Evolutionary conservation across 2,888 invertebrate species (phyloP), one percentile per base, ranked within the genome.

Genomic region (Abrostola tripartita): DNA sequence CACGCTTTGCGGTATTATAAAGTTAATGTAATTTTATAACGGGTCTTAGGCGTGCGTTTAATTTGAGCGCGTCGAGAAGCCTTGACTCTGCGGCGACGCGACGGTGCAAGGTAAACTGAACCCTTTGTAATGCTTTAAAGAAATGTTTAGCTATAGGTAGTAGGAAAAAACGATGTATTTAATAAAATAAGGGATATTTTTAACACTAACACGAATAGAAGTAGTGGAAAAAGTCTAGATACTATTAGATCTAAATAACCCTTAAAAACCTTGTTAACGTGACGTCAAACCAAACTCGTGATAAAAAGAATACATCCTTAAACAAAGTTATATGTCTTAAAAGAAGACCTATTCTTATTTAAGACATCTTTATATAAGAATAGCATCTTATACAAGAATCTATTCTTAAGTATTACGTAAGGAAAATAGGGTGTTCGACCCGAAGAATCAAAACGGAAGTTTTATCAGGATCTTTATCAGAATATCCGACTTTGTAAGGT

Each of bases 1-100:
- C 85, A 65, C 85, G 81, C 81, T 86, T 84, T 83, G 84, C 81
- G 82, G 79, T 69, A 82, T 84, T 84, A 88, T 87, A 84, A 87
- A 83, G 82, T 81, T 87, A 87, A 89, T 87, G 84, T 86, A 83
- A 88, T 87, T 86, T 87, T 85, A 87, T 85, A 88, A 87, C 76
- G 84, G 80, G 83, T 78, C 83, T 82, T 82, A 81, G 81, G 84
- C 78, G 80, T 83, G 81, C 74, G 83, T 86, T 86, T 88, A 87
- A 89, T 90, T 89, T 88, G 81, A 85, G 80, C 83, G 81, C 65
- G 71, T 51, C 47, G 58, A 69, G 72, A 56, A 67, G 65, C 79
- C 74, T 75, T 72, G 73, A 63, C 60, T 54, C 62, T 55, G 67
- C 65, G 67, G 63, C 53, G 55, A 70, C 57, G 63, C 53, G 55